Base-by-base conservation (phyloP, 2,113 vertebrate species). In the Copsychus sechellarum region DNA sequence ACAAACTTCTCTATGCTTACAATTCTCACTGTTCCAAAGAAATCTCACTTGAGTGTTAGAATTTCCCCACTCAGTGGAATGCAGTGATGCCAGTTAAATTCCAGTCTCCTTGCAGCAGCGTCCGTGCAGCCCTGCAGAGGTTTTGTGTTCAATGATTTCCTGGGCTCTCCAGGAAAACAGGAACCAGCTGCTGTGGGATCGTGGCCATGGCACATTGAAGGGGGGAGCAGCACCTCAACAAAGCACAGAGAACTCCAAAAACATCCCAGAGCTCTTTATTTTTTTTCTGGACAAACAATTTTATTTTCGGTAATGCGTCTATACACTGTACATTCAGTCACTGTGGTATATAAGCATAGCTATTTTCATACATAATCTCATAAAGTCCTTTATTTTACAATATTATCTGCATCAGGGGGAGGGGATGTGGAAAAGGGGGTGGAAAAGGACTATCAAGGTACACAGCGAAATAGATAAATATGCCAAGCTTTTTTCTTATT, bases 321-420 rank as follows among this genome's bases (percentile, higher is more conserved):
- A 99, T 99, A 99, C 98, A 99, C 99, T 99, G 99, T 99, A 99
- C 99, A 99, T 99, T 98, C 98, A 99, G 98, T 99, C 98, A 98
- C 98, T 98, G 98, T 98, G 98, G 98, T 98, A 98, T 99, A 99
- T 98, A 99, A 99, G 98, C 98, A 98, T 98, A 98, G 98, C 98
- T 99, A 99, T 98, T 98, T 99, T 99, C 98, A 99, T 99, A 99
- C 98, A 98, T 98, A 98, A 98, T 98, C 98, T 98, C 98, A 98
- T 99, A 98, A 98, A 99, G 98, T 98, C 98, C 98, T 99, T 98
- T 98, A 98, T 98, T 98, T 98, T 99, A 98, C 98, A 98, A 98
- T 97, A 98, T 98, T 98, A 97, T 98, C 98, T 97, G 98, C 98
- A 98, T 97, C 84, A 36, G 94, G 96, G 96, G 90, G 74, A 81